Percentiles rank a stretch among this genome's conserved stretches.
These are phyloP conservation scores for Neogobius melanostomus DNA, from an alignment of 2,113 vertebrate genomes.

Conservation along the genomic window DNA sequence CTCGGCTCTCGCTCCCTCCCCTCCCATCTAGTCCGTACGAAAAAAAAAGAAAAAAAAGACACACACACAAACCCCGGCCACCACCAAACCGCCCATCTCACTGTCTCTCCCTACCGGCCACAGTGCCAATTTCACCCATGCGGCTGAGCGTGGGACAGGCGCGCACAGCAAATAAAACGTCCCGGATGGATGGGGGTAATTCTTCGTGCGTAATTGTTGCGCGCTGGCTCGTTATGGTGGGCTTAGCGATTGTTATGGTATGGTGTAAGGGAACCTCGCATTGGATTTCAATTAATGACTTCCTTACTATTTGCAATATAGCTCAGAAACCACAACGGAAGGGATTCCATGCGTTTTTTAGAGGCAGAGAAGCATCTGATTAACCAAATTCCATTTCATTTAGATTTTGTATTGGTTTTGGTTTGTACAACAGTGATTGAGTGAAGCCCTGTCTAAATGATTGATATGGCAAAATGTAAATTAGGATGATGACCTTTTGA, in stretches of 20 bases:
- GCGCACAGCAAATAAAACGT: neutral
- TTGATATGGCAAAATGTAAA: no score
- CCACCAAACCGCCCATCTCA: slow-evolving; percentile 59
- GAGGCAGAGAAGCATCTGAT: no score
- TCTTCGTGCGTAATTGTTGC: slow-evolving; percentile 10
- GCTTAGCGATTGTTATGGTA: neutral
- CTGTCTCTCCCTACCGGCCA: slow-evolving; percentile 76
- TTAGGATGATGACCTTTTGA: no score
- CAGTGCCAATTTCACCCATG: slow-evolving; percentile 53
- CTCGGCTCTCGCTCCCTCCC: slow-evolving; percentile 62
- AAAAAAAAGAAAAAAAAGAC: slow-evolving; percentile 19
- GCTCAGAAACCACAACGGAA: neutral
- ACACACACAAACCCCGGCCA: slow-evolving; percentile 27
- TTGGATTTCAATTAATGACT: neutral
- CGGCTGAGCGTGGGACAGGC: neutral
- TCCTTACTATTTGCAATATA: neutral
- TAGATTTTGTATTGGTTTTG: no score
- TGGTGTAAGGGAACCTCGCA: neutral
- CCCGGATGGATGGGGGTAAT: slow-evolving; percentile 14
- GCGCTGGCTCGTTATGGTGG: slow-evolving; percentile 4
- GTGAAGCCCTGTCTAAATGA: no score
- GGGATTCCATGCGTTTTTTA: no score
- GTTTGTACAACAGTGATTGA: no score
- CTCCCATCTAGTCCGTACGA: slow-evolving; percentile 60
- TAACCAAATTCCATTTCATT: no score